Base-by-base conservation (phyloP, 1,140 invertebrate species). In the Brachionus rubens region DNA sequence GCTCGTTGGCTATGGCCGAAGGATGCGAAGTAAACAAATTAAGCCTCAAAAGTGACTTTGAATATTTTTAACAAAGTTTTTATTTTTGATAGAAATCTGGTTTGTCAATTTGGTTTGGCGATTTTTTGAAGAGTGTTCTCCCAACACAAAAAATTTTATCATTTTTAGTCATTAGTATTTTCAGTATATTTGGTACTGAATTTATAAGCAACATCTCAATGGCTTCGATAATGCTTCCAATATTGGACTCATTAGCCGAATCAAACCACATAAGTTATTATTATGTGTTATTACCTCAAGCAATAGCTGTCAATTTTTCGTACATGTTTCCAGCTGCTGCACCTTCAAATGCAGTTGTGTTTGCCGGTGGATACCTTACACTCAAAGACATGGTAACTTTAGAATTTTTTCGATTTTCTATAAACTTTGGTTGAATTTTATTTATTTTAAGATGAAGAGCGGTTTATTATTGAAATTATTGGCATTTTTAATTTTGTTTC, bases 291-390 rank as follows among this genome's bases (percentile, higher is more conserved):
- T 83, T 96, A 76, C 92, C 94, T 0, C 89, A 91, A 0, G 88
- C 91, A 0, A 82, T 76, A 91, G 50, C 89, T 88, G 7, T 91
- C 91, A 81, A 93, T 91, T 6, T 87, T 79, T 87, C 88, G 12
- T 90, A 89, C 80, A 89, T 91, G 85, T 81, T 91, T 80, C 93
- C 93, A 1, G 91, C 94, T 0, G 89, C 89, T 19, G 91, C 90
- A 1, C 92, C 93, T 3, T 93, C 94, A 21, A 97, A 97, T 84
- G 94, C 94, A 0, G 92, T 98, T 59, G 92, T 92, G 0, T 91
- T 91, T 54, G 90, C 82, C 4, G 79, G 80, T 40, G 84, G 84
- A 10, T 14, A 48, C 14, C 19, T 72, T 0, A 46, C 26, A 19
- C n/a, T 72, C 1, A 72, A 48, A 40, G 68, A 72, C 16, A 72